These are phyloP conservation scores for Nephotettix cincticeps DNA, from an alignment of 1,140 invertebrate genomes.

Conservation along the genomic window DNA sequence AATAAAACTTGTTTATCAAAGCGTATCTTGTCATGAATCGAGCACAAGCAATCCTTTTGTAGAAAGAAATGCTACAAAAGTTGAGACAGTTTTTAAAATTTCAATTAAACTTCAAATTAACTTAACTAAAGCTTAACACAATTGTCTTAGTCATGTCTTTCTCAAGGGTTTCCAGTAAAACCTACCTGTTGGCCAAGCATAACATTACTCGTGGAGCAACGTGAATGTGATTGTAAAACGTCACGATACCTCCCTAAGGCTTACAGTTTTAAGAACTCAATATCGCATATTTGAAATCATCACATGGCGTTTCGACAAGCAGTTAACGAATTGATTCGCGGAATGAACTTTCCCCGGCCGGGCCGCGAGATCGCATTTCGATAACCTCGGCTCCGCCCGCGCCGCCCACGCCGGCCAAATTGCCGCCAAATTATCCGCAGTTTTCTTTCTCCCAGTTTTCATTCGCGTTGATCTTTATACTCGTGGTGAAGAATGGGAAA, in stretches of 20 bases:
- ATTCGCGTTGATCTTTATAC: background rate
- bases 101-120: too few relatives aligned
- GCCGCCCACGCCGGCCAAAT: constrained; percentile 5
- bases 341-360: background rate
- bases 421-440: background rate
- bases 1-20: too few relatives aligned
- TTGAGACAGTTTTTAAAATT: too few relatives aligned
- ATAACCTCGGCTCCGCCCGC: background rate
- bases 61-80: too few relatives aligned
- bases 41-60: too few relatives aligned
- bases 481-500: background rate
- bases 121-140: too few relatives aligned
- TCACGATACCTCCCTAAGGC: background rate
- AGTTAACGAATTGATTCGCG: background rate
- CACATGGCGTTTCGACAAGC: background rate
- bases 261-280: background rate
- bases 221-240: background rate
- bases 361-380: background rate
- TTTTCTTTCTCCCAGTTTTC: background rate
- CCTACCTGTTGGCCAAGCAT: too few relatives aligned
- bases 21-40: too few relatives aligned
- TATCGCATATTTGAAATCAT: background rate
- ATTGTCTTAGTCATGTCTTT: too few relatives aligned
- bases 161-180: too few relatives aligned
- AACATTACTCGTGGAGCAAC: too few relatives aligned